Conservation (phyloP, 2,888 invertebrate species). For the Thymelicus lineola region DNA sequence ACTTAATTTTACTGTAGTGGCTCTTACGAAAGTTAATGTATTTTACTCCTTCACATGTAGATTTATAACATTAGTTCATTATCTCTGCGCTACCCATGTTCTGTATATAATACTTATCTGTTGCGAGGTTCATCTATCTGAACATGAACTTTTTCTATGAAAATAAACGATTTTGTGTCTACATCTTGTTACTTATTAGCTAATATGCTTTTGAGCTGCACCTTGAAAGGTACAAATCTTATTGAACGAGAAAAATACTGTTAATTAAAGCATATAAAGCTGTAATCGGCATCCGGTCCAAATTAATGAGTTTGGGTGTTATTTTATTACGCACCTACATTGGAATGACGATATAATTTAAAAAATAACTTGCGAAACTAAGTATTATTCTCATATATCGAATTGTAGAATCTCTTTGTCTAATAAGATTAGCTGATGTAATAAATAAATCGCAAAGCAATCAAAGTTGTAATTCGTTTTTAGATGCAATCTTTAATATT, state of each 20-base stretch:
- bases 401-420: not conserved
- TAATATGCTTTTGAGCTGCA: not conserved
- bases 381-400: too few relatives aligned
- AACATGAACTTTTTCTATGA: not conserved
- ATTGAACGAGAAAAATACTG: not conserved
- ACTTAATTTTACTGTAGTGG: slow-evolving; percentile 1
- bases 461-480: not conserved
- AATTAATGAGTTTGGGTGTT: too few relatives aligned
- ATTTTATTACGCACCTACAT: too few relatives aligned
- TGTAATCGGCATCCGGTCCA: too few relatives aligned
- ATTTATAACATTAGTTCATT: not conserved
- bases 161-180: not conserved
- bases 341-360: too few relatives aligned
- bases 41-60: not conserved
- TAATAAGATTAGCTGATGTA: not conserved
- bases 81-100: not conserved
- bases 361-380: too few relatives aligned
- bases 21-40: slow-evolving; percentile 3
- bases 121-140: slow-evolving; percentile 9
- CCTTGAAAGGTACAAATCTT: not conserved
- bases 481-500: not conserved
- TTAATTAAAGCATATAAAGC: too few relatives aligned
- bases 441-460: not conserved
- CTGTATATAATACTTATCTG: not conserved
- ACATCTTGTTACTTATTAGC: not conserved